Percentiles rank a stretch among this genome's conserved stretches.
Evolutionary conservation across 1,140 invertebrate genomes (phyloP).

Genomic region (Neelides sp.): DNA sequence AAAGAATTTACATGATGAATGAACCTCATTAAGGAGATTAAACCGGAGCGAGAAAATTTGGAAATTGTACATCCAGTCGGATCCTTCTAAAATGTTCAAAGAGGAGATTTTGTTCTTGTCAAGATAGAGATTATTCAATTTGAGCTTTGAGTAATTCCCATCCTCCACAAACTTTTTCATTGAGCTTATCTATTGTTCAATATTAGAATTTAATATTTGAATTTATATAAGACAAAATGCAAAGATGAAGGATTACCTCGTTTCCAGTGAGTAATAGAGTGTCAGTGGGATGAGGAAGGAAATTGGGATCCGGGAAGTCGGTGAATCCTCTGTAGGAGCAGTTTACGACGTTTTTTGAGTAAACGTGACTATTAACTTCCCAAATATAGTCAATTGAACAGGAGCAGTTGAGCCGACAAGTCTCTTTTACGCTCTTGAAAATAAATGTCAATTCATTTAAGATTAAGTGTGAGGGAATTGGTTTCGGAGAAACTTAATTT

Average conservation of each 20-base stretch:
- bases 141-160: conserved; percentile 31
- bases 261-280: conserved; percentile 44
- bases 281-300: conserved; percentile 44
- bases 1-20: too few species aligned
- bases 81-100: conserved; percentile 56
- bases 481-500: neutral
- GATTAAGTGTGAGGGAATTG: neutral
- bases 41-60: conserved; percentile 55
- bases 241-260: conserved; percentile 36
- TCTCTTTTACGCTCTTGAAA: conserved; percentile 24
- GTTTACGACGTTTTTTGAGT: conserved; percentile 37
- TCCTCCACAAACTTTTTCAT: conserved; percentile 24
- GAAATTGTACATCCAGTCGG: conserved; percentile 60
- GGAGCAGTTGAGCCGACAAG: conserved; percentile 27
- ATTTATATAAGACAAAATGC: neutral
- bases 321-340: conserved; percentile 42
- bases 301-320: conserved; percentile 41
- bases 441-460: neutral
- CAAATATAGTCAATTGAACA: conserved; percentile 30
- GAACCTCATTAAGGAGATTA: conserved; percentile 57
- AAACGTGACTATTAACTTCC: conserved; percentile 25
- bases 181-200: conserved; percentile 17
- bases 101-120: conserved; percentile 58
- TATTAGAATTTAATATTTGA: neutral
- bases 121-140: conserved; percentile 56